These are phyloP conservation scores for Euura saliciscinereae DNA, from an alignment of 1,140 invertebrate genomes.

Conservation along the genomic window DNA sequence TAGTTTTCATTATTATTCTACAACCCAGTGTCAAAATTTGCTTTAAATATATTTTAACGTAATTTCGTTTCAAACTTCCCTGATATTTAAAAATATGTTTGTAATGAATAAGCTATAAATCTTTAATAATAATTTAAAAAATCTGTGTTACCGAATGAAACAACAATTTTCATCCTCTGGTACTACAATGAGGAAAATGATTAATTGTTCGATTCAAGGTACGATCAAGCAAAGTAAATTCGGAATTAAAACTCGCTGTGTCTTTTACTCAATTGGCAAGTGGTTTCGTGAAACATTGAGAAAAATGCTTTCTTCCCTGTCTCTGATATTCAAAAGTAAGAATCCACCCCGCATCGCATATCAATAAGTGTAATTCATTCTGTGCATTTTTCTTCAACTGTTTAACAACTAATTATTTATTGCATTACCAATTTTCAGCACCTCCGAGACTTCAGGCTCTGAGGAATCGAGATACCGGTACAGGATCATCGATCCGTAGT, in stretches of 20 bases:
- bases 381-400: slow-evolving; percentile 17
- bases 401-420: background rate
- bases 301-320: slow-evolving; percentile 31
- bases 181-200: background rate
- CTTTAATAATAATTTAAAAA: background rate
- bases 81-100: background rate
- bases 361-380: background rate
- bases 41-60: background rate
- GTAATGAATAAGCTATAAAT: background rate
- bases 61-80: background rate
- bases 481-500: slow-evolving; percentile 70
- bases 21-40: background rate
- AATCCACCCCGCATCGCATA: background rate
- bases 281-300: slow-evolving; percentile 45
- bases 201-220: background rate
- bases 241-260: slow-evolving; percentile 28
- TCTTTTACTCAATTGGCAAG: slow-evolving; percentile 41
- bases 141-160: background rate
- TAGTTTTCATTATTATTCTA: background rate
- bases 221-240: slow-evolving; percentile 22
- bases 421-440: slow-evolving; percentile 59
- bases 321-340: slow-evolving; percentile 34
- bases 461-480: slow-evolving; percentile 66
- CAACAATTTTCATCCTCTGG: too few relatives aligned
- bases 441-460: slow-evolving; percentile 73